Base-by-base conservation (phyloP, 2,888 invertebrate genomes). In the Athetis lepigone region DNA sequence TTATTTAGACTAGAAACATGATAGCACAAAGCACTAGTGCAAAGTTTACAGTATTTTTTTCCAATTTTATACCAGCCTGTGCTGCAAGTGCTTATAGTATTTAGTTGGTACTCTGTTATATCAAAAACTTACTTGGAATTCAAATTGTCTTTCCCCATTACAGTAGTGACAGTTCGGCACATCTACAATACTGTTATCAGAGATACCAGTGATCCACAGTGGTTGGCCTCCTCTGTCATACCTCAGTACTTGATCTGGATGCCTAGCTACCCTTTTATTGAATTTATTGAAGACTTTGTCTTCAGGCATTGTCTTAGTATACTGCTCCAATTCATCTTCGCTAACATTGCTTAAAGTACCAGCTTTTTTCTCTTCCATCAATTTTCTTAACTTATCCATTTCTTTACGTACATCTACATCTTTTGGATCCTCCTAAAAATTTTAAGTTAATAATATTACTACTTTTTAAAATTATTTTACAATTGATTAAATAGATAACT, bases 231-330 rank as follows among this genome's bases (percentile, higher is more conserved):
- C 97, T 83, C 97, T 96, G 42, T 97, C 96, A 89, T 98, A 99
- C 56, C 99, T 95, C 46, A 98, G 80, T 2, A 96, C 97, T 95
- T 99, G 99, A 42, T 98, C 97, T 1, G 98, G 98, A 84, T 97
- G 96, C 58, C 95, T 88, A 9, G 95, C 93, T 23, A 98, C 95
- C 66, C 96, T 95, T 83, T 97, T 96, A 71, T 96, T 97, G 86
- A 99, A 99, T 80, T 96, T 96, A 40, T 95, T 94, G 87, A 98
- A 99, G 16, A 94, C 92, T 92, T 97, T 97, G 86, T 99, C 99
- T 71, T 97, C 96, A 42, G 96, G 95, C 13, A 95, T 82, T 70
- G 80, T 69, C 69, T 86, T 67, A 85, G 97, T 96, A 92, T 97
- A 97, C 75, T 96, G 95, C 58, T 97, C 95, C 57, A 98, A 90